phyloP scores from a whole-genome alignment of 1,140 invertebrate genomes.

The Ladona fulva region DNA sequence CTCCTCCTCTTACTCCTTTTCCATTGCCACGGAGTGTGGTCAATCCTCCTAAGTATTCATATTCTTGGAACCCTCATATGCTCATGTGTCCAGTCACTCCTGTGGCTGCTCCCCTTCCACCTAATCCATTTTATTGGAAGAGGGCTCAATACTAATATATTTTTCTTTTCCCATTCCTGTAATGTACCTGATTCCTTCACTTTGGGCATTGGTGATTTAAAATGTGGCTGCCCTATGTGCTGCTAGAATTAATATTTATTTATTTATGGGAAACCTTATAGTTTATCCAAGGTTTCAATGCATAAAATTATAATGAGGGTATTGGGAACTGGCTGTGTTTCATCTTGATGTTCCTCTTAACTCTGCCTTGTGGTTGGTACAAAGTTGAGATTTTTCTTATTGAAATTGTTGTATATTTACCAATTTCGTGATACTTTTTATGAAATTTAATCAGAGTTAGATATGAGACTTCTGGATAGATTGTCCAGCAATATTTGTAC shows the following conservation, averaged over 20 bases:
- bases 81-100: background rate
- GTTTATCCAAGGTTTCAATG: no score
- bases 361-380: background rate
- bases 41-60: background rate
- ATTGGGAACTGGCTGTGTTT: no score
- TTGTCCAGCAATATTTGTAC: no score
- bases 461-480: no score
- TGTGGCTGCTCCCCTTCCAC: background rate
- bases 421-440: no score
- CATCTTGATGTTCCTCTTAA: no score
- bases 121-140: slow-evolving; percentile 2
- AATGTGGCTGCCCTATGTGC: background rate
- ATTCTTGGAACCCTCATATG: background rate
- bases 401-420: background rate
- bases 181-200: background rate
- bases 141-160: background rate
- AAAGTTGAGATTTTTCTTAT: background rate
- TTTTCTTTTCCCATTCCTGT: background rate
- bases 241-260: background rate
- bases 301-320: no score
- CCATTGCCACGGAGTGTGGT: background rate
- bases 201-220: background rate
- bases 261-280: no score
- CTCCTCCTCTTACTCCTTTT: background rate
- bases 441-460: no score